Percentiles rank a stretch among this genome's conserved stretches.
Conservation (phyloP, 1,140 invertebrate genomes). For the Calliphora vicina region DNA sequence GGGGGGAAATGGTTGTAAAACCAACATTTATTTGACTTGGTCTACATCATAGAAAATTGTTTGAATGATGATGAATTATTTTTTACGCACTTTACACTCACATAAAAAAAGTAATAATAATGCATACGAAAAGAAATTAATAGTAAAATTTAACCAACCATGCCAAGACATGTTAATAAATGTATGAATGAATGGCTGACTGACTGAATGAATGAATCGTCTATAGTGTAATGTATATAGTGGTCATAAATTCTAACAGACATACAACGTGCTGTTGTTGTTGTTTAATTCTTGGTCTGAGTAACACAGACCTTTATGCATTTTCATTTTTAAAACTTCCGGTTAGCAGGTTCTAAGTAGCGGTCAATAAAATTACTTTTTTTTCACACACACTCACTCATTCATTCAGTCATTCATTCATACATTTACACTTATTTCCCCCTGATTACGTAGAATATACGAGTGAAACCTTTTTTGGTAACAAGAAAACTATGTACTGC, state of each 20-base stretch:
- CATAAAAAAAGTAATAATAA: neutral
- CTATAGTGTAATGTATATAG: neutral
- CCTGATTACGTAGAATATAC: neutral
- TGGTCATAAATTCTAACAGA: neutral
- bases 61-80: neutral
- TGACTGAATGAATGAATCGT: neutral
- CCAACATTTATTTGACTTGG: neutral
- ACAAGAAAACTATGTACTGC: neutral
- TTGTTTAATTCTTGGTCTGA: neutral
- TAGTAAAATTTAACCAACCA: constrained; percentile 1
- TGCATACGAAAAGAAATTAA: neutral
- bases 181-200: neutral
- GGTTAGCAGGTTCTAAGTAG: neutral
- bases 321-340: constrained; percentile 27
- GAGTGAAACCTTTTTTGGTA: neutral
- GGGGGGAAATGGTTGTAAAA: neutral
- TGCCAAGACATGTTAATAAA: neutral
- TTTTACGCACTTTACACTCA: neutral
- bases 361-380: constrained; percentile 27
- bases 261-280: neutral
- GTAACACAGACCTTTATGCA: constrained; percentile 7
- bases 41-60: neutral
- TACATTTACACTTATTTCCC: neutral
- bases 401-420: neutral
- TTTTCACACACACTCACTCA: neutral